Evolutionary conservation across 92 coral and sea anemone genomes (phyloP), one percentile per base, ranked within the genome.

Genomic region (Diadumene lineata): DNA sequence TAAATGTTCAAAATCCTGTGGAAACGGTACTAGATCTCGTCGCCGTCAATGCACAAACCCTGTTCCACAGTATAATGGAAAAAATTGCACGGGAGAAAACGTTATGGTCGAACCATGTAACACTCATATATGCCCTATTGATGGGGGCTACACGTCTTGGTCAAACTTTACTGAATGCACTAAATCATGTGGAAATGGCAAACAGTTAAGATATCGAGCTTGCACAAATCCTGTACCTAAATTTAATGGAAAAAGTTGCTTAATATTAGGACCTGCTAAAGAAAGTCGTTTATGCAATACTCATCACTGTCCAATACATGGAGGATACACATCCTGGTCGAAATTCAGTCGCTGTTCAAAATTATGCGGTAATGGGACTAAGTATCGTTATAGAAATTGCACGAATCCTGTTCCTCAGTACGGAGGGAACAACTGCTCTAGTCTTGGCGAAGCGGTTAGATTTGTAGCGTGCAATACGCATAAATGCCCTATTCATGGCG

Each of bases 41-140:
- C 53, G n/a, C 17, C 66, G 98, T 55, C 84, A 78, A 68, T 93
- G 98, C 74, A 86, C 89, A 13, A 88, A 88, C 58, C 98, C 98
- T 1, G 72, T 53, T 48, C 97, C 98, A 43, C 84, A 69, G 55
- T 84, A 88, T 46, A 94, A 97, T 8, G 98, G 98, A 17, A 75
- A 48, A 11, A 64, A 87, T 58, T 93, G 98, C 43, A 74, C 90
- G 27, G 98, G 98, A 11, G 68, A 64, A 23, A 32, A 82, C 26
- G n/a, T 60, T 18, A 89, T 88, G 15, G 46, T 71, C 11, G 64
- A 16, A 13, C 31, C 57, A 29, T 94, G 98, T 65, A 91, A 86
- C 63, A 68, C 65, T 6, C 83, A 80, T 66, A 79, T 72, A 38
- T 92, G 98, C 34, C 98, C 98, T 15, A 73, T 86, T 15, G 75